These are phyloP conservation scores for Toxostoma redivivum DNA, from an alignment of 2,113 vertebrate species.

Conservation along the genomic window DNA sequence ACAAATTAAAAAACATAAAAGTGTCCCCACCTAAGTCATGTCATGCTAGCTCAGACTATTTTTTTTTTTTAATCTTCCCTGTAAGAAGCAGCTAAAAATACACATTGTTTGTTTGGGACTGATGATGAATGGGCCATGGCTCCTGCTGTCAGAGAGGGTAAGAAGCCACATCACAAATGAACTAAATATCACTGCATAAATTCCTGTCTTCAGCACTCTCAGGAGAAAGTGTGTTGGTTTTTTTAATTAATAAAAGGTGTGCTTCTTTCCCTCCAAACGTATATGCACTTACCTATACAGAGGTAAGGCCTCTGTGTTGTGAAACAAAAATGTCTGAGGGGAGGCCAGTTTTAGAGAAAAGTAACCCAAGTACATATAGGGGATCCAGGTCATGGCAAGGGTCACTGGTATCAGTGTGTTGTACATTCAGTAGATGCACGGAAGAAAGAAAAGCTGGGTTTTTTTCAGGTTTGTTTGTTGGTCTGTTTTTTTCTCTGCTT, in stretches of 20 bases:
- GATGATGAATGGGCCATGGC: not conserved
- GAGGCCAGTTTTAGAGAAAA: not conserved
- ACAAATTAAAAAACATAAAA: slow-evolving; percentile 37
- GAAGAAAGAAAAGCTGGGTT: not conserved
- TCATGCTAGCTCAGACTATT: slow-evolving; percentile 44
- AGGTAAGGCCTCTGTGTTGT: not conserved
- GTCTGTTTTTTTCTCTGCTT: not conserved
- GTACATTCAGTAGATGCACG: not conserved
- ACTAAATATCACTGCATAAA: not conserved
- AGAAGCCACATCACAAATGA: not conserved
- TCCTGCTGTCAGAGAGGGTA: not conserved
- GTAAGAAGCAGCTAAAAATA: slow-evolving; percentile 53
- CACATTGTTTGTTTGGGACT: slow-evolving; percentile 9
- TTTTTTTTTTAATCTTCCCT: slow-evolving; percentile 47
- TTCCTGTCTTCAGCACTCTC: not conserved
- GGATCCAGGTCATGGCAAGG: not conserved
- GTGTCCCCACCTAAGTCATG: slow-evolving; percentile 47
- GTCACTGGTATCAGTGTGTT: not conserved
- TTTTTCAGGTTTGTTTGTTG: not conserved
- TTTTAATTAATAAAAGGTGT: not conserved
- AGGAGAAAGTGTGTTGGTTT: not conserved
- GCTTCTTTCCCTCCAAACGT: not conserved
- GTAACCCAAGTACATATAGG: not conserved
- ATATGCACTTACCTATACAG: not conserved
- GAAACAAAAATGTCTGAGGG: not conserved